Percentiles rank a stretch among this genome's conserved stretches.
Conservation (phyloP, 2,888 invertebrate genomes). For the Zygogramma bicolorata region DNA sequence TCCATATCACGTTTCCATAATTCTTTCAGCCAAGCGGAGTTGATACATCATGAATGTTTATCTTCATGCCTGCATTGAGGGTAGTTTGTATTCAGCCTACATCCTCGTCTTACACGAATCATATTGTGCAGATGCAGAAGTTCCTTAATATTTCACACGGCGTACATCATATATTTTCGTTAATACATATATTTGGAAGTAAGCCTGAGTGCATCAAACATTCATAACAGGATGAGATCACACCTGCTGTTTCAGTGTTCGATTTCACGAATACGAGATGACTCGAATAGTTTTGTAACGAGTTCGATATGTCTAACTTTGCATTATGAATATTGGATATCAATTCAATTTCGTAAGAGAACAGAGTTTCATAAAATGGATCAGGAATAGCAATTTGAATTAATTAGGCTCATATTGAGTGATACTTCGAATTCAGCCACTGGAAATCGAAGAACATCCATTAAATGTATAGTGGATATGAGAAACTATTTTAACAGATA, state of each 20-base stretch:
- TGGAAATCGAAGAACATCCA: too few relatives aligned
- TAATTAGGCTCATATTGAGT: too few relatives aligned
- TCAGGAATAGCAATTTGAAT: too few relatives aligned
- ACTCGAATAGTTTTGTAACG: neutral
- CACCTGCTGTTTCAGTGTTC: neutral
- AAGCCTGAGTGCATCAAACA: neutral
- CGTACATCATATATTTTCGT: conserved; percentile 5
- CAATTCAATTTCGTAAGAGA: neutral
- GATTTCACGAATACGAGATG: neutral
- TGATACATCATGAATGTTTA: conserved; percentile 10
- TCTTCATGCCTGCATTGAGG: neutral
- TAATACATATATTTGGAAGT: conserved; percentile 11
- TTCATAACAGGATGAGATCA: neutral
- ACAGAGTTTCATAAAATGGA: neutral
- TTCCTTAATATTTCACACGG: conserved; percentile 3
- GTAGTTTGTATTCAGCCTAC: neutral
- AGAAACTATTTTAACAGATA: too few relatives aligned
- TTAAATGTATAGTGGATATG: too few relatives aligned
- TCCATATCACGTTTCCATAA: neutral
- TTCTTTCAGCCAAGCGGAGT: neutral
- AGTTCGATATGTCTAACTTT: neutral
- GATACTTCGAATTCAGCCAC: too few relatives aligned
- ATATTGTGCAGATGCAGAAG: conserved; percentile 7
- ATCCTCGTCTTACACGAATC: conserved; percentile 2
- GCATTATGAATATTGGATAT: neutral